Conservation (phyloP, 2,113 vertebrate species). For the Aptenodytes forsteri region DNA sequence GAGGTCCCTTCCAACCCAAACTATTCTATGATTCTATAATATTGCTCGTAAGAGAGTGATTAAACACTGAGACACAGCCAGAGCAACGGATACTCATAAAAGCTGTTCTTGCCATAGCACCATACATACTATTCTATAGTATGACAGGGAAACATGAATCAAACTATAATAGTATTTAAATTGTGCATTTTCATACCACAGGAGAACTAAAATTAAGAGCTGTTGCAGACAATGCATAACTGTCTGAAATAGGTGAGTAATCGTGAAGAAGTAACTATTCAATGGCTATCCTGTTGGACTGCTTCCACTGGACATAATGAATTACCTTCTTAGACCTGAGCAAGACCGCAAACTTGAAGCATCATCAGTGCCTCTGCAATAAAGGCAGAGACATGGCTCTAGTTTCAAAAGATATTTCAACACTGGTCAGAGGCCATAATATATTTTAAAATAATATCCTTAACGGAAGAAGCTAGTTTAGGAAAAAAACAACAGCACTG, state of each 20-base stretch:
- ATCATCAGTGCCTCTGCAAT: neutral
- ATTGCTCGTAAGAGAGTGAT: slow-evolving; percentile 5
- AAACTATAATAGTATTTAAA: neutral
- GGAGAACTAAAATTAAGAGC: neutral
- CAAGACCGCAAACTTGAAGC: neutral
- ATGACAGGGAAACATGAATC: neutral
- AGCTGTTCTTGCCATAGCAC: neutral
- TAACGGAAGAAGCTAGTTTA: neutral
- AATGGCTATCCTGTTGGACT: neutral
- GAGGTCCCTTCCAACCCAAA: no score
- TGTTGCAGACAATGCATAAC: neutral
- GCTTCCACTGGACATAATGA: neutral
- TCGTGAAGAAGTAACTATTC: neutral
- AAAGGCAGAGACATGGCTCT: neutral
- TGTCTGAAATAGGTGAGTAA: neutral
- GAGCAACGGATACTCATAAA: neutral
- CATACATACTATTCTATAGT: neutral
- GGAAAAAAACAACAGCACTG: neutral
- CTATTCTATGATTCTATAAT: no score
- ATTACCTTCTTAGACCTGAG: neutral
- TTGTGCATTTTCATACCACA: neutral
- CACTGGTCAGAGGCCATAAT: neutral
- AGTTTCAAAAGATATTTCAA: neutral
- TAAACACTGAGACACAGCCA: neutral
- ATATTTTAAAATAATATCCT: neutral